phyloP scores from a whole-genome alignment of 2,888 invertebrate genomes.

The Trachelus troglodyta region DNA sequence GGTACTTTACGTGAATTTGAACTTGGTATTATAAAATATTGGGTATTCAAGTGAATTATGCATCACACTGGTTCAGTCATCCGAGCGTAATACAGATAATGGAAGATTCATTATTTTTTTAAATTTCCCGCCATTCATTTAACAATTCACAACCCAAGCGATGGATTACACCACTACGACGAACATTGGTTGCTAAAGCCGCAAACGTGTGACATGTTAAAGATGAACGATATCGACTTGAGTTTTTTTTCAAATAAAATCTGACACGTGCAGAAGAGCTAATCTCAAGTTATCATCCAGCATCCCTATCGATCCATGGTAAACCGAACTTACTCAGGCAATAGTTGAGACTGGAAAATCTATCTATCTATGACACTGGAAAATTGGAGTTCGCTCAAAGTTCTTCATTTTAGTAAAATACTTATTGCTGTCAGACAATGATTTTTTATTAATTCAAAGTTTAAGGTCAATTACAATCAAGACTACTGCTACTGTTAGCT shows the following conservation, averaged over 20 bases:
- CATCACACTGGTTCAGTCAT: background rate
- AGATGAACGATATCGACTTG: background rate
- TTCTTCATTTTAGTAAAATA: background rate
- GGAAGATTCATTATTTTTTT: background rate
- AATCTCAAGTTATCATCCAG: background rate
- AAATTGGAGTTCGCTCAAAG: background rate
- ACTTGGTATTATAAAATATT: background rate
- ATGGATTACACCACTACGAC: too few species aligned
- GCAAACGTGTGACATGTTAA: background rate
- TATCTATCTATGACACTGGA: background rate
- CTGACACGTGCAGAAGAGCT: background rate
- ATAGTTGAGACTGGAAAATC: background rate
- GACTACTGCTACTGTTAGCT: background rate
- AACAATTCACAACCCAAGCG: background rate
- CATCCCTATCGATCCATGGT: background rate
- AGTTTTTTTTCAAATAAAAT: background rate
- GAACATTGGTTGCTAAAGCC: background rate
- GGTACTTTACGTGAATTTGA: background rate
- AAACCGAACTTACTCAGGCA: background rate
- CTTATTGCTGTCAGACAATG: background rate
- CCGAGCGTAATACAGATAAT: background rate
- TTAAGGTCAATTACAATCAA: background rate
- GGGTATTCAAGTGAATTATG: background rate
- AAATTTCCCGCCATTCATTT: background rate
- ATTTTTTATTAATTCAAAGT: background rate